Base-by-base conservation (phyloP, 2,888 invertebrate genomes). In the Rutpela maculata region DNA sequence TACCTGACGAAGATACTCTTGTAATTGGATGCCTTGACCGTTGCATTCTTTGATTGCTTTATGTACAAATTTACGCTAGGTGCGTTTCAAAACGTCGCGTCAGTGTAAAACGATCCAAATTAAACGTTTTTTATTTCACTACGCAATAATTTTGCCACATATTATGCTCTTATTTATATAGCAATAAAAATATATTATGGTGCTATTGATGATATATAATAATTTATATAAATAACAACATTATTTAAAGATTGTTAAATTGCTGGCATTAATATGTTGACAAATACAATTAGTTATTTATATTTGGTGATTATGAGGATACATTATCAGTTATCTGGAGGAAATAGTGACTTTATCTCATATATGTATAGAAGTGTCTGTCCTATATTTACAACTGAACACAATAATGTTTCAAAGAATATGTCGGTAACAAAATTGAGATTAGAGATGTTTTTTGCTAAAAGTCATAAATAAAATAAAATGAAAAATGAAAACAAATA, bases 61-160 rank as follows among this genome's bases (percentile, higher is more conserved):
- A 50, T 31, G 56, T 57, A 38, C 22, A 56, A 56, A 17, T 75
- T 75, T 69, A 71, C 71, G 66, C 60, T 76, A 18, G 18, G 12
- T 76, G 70, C 57, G 43, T 63, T 75, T 26, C 43, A 18, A 69
- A 76, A 57, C 31, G 71, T 35, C 56, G 65, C 31, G 71, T 35
- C 56, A 50, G 63, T 71, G 75, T 62, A 76, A 76, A 71, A 66
- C 71, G 71, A 76, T 76, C 69, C 31, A 65, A 76, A 43, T 43
- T 18, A 12, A 11, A 69, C 18, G 70, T 31, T 70, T 70, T 70
- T 69, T 69, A 22, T 75, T 75, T 68, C 75, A 75, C 63, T 35
- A 71, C 43, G 67, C 50, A 50, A 76, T 43, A 65, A 63, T 65
- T 55, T 31, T 57, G 12, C 43, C n/a, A 19, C 19, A 43, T n/a